phyloP scores from a whole-genome alignment of 2,113 vertebrate genomes.

The Brachyistius frenatus region DNA sequence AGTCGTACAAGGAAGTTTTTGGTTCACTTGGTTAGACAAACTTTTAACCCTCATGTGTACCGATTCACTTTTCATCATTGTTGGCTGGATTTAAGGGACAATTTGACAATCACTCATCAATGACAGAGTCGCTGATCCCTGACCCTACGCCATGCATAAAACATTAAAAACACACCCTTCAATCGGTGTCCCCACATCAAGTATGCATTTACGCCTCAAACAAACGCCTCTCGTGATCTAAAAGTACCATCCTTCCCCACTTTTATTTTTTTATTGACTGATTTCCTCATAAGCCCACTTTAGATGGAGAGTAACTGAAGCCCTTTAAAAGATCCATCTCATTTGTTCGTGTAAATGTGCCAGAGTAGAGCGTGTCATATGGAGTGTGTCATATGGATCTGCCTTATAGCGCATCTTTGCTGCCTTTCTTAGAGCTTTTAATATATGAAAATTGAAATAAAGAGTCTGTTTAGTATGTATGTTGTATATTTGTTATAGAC shows the following conservation, averaged over 20 bases:
- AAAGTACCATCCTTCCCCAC: neutral
- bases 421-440: conserved; percentile 84
- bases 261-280: neutral
- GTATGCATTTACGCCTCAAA: conserved; percentile 27
- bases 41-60: conserved; percentile 7
- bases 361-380: conserved; percentile 67
- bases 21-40: conserved; percentile 11
- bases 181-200: conserved; percentile 23
- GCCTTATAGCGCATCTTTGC: conserved; percentile 83
- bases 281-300: conserved; percentile 30
- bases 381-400: conserved; percentile 79
- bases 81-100: conserved; percentile 38
- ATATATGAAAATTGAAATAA: conserved; percentile 77
- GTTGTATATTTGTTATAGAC: conserved; percentile 77
- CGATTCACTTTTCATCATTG: conserved; percentile 13
- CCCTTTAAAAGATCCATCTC: conserved; percentile 80
- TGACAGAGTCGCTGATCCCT: conserved; percentile 37
- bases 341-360: conserved; percentile 66
- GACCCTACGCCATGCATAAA: conserved; percentile 7
- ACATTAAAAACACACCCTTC: conserved; percentile 17
- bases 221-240: conserved; percentile 8
- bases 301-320: conserved; percentile 58
- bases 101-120: conserved; percentile 75
- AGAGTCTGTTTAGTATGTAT: conserved; percentile 74
- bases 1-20: conserved; percentile 35